A percentile compares a stretch with the other conserved stretches of the same genome.
Conservation (phyloP, 30 jellyfish, hydroid and myxozoan species). For the Chrysaora quinquecirrha region DNA sequence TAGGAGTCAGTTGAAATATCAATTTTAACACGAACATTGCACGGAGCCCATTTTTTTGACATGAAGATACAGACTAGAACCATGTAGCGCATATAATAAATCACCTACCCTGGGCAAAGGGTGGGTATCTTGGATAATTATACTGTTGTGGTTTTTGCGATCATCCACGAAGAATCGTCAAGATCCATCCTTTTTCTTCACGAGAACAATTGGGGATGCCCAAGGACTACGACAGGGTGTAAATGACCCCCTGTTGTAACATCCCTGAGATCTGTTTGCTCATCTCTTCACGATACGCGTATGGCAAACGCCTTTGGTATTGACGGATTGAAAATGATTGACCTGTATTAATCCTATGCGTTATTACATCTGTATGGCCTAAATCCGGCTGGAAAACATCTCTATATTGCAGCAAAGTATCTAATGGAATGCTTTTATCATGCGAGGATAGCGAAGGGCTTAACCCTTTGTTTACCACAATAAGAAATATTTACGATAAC, state of each 20-base stretch:
- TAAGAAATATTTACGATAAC: no score
- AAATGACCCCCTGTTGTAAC: constrained; percentile 7
- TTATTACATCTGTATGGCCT: not conserved
- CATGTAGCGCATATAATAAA: constrained; percentile 26
- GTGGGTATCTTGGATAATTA: constrained; percentile 58
- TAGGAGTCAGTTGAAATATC: no score
- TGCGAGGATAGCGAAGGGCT: not conserved
- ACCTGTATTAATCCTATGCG: not conserved
- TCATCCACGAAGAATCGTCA: constrained; percentile 47
- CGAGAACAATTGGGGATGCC: no score
- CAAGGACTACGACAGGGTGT: constrained; percentile 47
- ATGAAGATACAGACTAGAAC: no score
- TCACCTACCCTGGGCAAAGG: constrained; percentile 66
- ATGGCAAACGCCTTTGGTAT: constrained; percentile 12
- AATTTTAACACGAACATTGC: no score
- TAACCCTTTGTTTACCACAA: no score
- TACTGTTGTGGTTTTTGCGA: constrained; percentile 27
- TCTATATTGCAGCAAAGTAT: not conserved
- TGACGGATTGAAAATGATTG: not conserved
- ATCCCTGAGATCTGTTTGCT: not conserved
- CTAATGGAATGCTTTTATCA: not conserved
- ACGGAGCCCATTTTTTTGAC: no score
- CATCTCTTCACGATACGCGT: not conserved
- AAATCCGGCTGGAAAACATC: not conserved
- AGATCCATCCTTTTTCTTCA: constrained; percentile 28